These are phyloP conservation scores for Chouioia cunea DNA, from an alignment of 2,888 invertebrate species.

Conservation along the genomic window DNA sequence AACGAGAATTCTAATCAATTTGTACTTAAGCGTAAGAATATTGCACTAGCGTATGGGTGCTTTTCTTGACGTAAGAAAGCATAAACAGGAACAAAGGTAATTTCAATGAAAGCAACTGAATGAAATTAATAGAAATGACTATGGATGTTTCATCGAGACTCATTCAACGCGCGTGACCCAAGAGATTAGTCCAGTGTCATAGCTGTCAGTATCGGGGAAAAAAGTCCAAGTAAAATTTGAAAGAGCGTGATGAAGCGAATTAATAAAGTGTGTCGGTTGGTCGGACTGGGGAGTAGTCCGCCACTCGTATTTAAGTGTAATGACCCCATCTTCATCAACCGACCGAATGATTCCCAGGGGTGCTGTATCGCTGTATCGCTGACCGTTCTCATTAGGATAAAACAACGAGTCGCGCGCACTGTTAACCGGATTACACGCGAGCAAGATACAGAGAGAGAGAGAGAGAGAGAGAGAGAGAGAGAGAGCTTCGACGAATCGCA, in stretches of 20 bases:
- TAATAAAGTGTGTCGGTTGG: slow-evolving; percentile 29
- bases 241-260: slow-evolving; percentile 42
- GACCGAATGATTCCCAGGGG: slow-evolving; percentile 60
- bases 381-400: slow-evolving; percentile 66
- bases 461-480: not conserved
- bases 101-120: slow-evolving; percentile 31
- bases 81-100: slow-evolving; percentile 24
- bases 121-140: slow-evolving; percentile 20
- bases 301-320: slow-evolving; percentile 53
- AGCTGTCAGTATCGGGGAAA: not conserved
- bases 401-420: slow-evolving; percentile 54
- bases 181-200: not conserved
- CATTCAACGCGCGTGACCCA: not conserved
- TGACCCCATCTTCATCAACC: slow-evolving; percentile 59
- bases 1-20: too few relatives aligned
- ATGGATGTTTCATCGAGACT: not conserved
- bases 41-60: too few relatives aligned
- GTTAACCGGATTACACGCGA: slow-evolving; percentile 58
- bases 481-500: slow-evolving; percentile 19
- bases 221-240: slow-evolving; percentile 4
- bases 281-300: not conserved
- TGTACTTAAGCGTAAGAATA: too few relatives aligned
- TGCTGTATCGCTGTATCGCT: slow-evolving; percentile 59
- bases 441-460: slow-evolving; percentile 8
- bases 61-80: too few relatives aligned